Conservation (phyloP, 1,140 invertebrate genomes). For the Mizuhopecten yessoensis region DNA sequence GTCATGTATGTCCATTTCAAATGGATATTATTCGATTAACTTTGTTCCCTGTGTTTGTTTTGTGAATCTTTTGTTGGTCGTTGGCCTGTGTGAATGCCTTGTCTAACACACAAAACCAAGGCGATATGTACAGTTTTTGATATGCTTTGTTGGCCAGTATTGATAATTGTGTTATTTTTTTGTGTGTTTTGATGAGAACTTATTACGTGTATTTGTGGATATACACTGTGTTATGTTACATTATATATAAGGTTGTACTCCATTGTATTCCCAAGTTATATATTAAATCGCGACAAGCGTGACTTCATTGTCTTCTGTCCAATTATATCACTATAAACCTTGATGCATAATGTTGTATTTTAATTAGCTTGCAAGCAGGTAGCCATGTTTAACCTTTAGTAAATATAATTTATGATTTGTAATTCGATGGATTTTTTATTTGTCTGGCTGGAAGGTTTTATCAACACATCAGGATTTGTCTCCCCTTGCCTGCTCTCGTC, state of each 20-base stretch:
- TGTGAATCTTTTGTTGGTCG: neutral
- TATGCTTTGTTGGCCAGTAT: constrained; percentile 18
- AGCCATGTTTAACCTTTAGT: too few relatives aligned
- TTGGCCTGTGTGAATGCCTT: neutral
- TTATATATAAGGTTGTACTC: too few relatives aligned
- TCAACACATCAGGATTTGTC: neutral
- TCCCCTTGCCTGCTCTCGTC: neutral
- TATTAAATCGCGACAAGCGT: neutral
- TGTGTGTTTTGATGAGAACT: too few relatives aligned
- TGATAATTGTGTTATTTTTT: neutral
- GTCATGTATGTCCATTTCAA: too few relatives aligned
- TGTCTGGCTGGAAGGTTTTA: neutral
- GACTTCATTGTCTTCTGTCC: too few relatives aligned
- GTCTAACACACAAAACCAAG: neutral
- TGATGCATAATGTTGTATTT: neutral
- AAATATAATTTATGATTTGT: neutral
- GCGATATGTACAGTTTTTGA: too few relatives aligned
- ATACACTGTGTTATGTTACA: neutral
- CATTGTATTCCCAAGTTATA: neutral
- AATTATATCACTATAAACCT: too few relatives aligned
- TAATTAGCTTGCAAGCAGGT: too few relatives aligned
- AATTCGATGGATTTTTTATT: neutral
- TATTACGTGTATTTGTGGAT: too few relatives aligned
- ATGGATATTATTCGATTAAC: too few relatives aligned
- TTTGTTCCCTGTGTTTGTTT: neutral